Evolutionary conservation across 2,797 vertebrate species (phyloP).

Genomic region (Thaleichthys pacificus): DNA sequence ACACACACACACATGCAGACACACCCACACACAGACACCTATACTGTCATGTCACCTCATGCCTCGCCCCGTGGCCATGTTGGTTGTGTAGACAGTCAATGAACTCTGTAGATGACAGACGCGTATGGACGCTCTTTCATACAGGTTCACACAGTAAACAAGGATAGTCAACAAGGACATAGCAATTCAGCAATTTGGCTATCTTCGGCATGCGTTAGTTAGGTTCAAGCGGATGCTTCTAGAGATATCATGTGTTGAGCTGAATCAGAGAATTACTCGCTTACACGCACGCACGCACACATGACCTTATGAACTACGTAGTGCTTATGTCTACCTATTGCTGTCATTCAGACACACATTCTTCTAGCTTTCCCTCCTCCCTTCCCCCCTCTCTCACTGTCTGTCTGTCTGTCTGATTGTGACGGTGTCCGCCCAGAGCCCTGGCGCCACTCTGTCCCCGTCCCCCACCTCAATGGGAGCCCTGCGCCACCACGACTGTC

Average conservation of each 20-base stretch:
- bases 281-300: conserved; percentile 10
- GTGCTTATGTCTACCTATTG: background rate
- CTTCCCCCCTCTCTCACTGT: conserved; percentile 15
- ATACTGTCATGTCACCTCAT: conserved; percentile 45
- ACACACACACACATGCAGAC: conserved; percentile 13
- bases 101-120: background rate
- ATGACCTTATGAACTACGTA: background rate
- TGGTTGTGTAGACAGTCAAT: conserved; percentile 6
- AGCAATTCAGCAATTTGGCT: background rate
- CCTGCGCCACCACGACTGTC: conserved; percentile 24
- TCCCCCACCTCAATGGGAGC: conserved; percentile 37
- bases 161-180: background rate
- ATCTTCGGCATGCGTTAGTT: background rate
- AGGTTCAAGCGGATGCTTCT: background rate
- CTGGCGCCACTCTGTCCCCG: conserved; percentile 50
- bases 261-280: background rate
- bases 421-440: conserved; percentile 21
- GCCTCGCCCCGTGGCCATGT: conserved; percentile 48
- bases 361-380: background rate
- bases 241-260: background rate
- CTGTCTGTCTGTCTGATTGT: conserved; percentile 41
- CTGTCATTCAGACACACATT: background rate
- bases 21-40: conserved; percentile 19
- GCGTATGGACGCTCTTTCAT: background rate
- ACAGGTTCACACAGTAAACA: background rate